Evolutionary conservation across 2,888 invertebrate species (phyloP).

Genomic region (Eupithecia inturbata): DNA sequence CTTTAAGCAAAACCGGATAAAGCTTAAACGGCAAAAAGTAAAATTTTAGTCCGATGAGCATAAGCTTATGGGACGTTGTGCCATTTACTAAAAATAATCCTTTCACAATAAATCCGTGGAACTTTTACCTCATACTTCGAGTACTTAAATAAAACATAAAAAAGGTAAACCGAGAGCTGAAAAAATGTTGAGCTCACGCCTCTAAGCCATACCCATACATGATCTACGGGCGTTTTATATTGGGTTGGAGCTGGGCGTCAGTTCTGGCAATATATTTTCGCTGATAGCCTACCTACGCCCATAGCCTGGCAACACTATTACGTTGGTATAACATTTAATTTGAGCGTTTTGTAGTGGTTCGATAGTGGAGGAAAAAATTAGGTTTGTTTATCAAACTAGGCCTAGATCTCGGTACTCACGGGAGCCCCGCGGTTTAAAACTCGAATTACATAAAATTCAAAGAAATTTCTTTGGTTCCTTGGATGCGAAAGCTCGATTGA

Average conservation of each 20-base stretch:
- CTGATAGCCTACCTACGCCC: constrained; percentile 57
- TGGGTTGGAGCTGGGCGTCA: constrained; percentile 59
- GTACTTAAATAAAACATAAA: constrained; percentile 41
- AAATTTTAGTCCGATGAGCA: too few relatives aligned
- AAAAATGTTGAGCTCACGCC: constrained; percentile 42
- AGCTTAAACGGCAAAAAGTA: too few relatives aligned
- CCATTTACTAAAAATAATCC: constrained; percentile 15
- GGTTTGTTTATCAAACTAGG: too few relatives aligned
- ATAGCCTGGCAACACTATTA: constrained; percentile 42
- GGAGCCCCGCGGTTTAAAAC: too few relatives aligned
- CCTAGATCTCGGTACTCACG: too few relatives aligned
- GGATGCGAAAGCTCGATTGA: too few relatives aligned
- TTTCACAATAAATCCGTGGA: constrained; percentile 19
- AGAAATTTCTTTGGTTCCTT: too few relatives aligned
- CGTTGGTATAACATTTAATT: neutral
- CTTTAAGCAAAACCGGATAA: too few relatives aligned
- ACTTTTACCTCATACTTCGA: constrained; percentile 21
- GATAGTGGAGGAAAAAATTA: too few relatives aligned
- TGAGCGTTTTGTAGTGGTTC: neutral
- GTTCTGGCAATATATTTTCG: constrained; percentile 66
- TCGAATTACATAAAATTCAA: too few relatives aligned
- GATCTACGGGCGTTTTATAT: constrained; percentile 59
- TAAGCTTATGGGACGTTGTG: too few relatives aligned
- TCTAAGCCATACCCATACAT: constrained; percentile 38
- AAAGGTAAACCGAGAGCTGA: constrained; percentile 37